Evolutionary conservation across 92 coral and sea anemone genomes (phyloP).

Genomic region (Micromussa lordhowensis): DNA sequence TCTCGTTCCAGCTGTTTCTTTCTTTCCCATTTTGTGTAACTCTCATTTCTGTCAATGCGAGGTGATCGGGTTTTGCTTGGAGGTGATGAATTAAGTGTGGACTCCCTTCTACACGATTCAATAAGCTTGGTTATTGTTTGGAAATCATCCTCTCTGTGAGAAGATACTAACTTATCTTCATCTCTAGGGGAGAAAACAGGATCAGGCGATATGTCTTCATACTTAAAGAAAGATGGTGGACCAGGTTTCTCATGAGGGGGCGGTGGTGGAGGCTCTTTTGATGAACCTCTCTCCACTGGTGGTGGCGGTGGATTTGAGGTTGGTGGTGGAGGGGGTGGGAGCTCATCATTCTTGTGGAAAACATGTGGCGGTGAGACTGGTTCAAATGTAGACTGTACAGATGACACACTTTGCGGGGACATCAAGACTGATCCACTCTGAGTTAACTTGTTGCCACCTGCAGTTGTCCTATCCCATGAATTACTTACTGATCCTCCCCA

Average conservation of each 20-base stretch:
- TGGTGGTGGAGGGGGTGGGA: slow-evolving; percentile 86
- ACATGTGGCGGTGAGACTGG: slow-evolving; percentile 93
- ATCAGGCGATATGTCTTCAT: slow-evolving; percentile 83
- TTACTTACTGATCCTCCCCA: slow-evolving; percentile 37
- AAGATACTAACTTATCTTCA: slow-evolving; percentile 36
- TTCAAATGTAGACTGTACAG: slow-evolving; percentile 82
- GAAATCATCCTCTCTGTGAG: slow-evolving; percentile 44
- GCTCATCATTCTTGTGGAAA: slow-evolving; percentile 51
- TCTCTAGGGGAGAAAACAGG: slow-evolving; percentile 81
- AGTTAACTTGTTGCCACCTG: slow-evolving; percentile 13
- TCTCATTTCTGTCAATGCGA: slow-evolving; percentile 74
- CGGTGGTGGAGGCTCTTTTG: slow-evolving; percentile 66
- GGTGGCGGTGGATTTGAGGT: slow-evolving; percentile 81
- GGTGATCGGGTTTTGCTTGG: slow-evolving; percentile 80
- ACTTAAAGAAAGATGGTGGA: slow-evolving; percentile 53
- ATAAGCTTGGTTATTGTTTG: slow-evolving; percentile 62
- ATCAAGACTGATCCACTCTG: slow-evolving; percentile 41
- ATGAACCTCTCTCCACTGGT: slow-evolving; percentile 55
- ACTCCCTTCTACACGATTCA: slow-evolving; percentile 75
- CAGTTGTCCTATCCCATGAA: slow-evolving; percentile 45
- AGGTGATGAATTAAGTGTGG: slow-evolving; percentile 56
- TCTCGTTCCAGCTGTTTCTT: slow-evolving; percentile 76
- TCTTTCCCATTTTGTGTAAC: slow-evolving; percentile 69
- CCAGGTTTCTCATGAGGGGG: slow-evolving; percentile 58
- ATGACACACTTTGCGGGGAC: slow-evolving; percentile 71